Conservation (phyloP, 2,797 vertebrate species). For the Hemibagrus guttatus region DNA sequence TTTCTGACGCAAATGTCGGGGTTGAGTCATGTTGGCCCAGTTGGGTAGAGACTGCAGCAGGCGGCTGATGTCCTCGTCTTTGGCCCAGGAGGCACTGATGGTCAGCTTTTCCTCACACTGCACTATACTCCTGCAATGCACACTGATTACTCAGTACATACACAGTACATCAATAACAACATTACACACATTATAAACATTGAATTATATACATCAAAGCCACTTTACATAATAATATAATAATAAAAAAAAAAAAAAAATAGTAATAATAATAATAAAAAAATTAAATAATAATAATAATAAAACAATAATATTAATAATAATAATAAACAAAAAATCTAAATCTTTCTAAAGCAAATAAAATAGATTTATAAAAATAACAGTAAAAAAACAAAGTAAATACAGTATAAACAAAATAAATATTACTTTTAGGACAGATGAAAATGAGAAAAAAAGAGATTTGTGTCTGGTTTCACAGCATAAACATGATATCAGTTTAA, state of each 20-base stretch:
- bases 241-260: too few species aligned
- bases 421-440: background rate
- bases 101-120: slow-evolving; percentile 95
- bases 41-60: slow-evolving; percentile 94
- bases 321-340: too few species aligned
- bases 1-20: slow-evolving; percentile 90
- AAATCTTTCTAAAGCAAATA: background rate
- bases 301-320: too few species aligned
- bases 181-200: too few species aligned
- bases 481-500: background rate
- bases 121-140: slow-evolving; percentile 80
- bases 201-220: background rate
- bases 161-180: background rate
- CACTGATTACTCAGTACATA: slow-evolving; percentile 10
- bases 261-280: too few species aligned
- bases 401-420: background rate
- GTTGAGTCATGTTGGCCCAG: slow-evolving; percentile 94
- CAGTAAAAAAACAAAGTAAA: background rate
- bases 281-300: too few species aligned
- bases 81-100: slow-evolving; percentile 96
- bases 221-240: background rate
- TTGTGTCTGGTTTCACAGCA: background rate
- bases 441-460: background rate
- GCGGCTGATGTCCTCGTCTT: slow-evolving; percentile 96
- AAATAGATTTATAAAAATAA: background rate